Evolutionary conservation across 2,797 vertebrate genomes (phyloP), one percentile per base, ranked within the genome.

Genomic region (Octomys mimax): DNA sequence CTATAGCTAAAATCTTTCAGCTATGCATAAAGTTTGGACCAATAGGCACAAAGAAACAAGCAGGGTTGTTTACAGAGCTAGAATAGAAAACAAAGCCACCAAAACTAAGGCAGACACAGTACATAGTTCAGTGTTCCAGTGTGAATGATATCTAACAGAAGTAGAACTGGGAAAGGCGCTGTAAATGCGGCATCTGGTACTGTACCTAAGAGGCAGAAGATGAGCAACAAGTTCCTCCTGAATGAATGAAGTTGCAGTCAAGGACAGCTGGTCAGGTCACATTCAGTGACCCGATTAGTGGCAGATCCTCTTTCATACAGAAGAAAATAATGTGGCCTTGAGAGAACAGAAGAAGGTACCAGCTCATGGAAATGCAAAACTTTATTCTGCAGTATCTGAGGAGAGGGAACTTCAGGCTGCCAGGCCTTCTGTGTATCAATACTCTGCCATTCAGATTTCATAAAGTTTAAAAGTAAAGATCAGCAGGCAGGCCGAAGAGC

Each of bases 391-490:
- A 2, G 64, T 18, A 12, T 81, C 21, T 46, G 78, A 91, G 80
- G 54, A 66, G 18, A 28, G 49, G 22, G 54, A 66, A 36, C 28
- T 39, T 31, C 73, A 52, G 21, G 24, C 24, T 12, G 9, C 54
- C 46, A 31, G 42, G 39, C 2, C 64, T 80, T 57, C 79, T 22
- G 14, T 18, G 16, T 28, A 31, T 13, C 10, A 68, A 75, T 57
- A 39, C n/a, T 28, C 31, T 79, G 31, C 31, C 87, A 62, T 46
- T 81, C 75, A 49, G 68, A 86, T 70, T 82, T 84, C 86, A 61
- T 86, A 83, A 68, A 28, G 33, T 28, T 68, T 89, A 59, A 77
- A 62, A 77, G 52, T 49, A 95, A 82, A 13, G 75, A 59, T 39
- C 31, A 21, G n/a, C 54, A 73, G 36, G 2, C 24, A n/a, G 31